Evolutionary conservation across 2,113 vertebrate genomes (phyloP).

Genomic region (Gadus chalcogrammus): DNA sequence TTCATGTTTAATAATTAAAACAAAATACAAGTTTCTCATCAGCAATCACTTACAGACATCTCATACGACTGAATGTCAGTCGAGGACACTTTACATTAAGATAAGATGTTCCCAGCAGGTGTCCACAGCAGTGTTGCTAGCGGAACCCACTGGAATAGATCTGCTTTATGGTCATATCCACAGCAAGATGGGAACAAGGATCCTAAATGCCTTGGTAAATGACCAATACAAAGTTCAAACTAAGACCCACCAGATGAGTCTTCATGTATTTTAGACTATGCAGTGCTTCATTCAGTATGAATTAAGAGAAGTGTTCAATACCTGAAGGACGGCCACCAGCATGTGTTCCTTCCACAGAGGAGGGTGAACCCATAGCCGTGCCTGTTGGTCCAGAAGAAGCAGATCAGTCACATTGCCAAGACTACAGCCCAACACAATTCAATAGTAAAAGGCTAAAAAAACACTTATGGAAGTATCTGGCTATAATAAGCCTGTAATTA

Average conservation of each 20-base stretch:
- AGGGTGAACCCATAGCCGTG: too few species aligned
- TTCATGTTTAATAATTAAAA: neutral
- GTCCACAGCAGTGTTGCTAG: constrained; percentile 29
- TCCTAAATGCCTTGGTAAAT: constrained; percentile 68
- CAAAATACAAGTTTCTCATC: neutral
- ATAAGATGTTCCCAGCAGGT: constrained; percentile 41
- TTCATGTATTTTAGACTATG: too few species aligned
- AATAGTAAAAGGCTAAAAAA: constrained; percentile 58
- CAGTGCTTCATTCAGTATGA: too few species aligned
- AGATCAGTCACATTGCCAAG: too few species aligned
- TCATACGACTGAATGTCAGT: neutral
- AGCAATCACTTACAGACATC: neutral
- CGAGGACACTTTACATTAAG: neutral
- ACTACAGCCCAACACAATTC: constrained; percentile 15
- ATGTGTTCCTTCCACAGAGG: neutral
- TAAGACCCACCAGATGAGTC: neutral
- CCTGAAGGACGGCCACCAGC: neutral
- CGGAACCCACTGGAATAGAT: constrained; percentile 37
- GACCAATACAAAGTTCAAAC: constrained; percentile 37
- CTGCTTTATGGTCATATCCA: constrained; percentile 64
- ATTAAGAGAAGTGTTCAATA: too few species aligned
- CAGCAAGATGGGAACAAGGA: constrained; percentile 51
- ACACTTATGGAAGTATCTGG: too few species aligned
- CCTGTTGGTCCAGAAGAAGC: neutral
- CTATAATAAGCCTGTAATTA: too few species aligned